Evolutionary conservation across 2,797 vertebrate species (phyloP).

Genomic region (Pitangus sulphuratus): DNA sequence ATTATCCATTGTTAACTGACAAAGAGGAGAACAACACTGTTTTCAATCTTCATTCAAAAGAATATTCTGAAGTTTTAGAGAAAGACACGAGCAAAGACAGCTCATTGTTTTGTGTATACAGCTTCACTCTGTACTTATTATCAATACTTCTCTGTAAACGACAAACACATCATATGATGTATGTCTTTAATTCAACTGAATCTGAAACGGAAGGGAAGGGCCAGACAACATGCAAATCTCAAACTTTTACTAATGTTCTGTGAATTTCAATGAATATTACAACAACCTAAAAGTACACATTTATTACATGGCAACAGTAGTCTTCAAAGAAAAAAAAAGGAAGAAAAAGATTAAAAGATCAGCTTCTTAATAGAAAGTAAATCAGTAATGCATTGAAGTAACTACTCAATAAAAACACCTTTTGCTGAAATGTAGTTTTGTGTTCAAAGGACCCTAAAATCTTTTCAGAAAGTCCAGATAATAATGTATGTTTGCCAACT

Average conservation of each 20-base stretch:
- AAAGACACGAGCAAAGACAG: background rate
- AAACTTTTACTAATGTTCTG: background rate
- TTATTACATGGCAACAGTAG: rapidly evolving
- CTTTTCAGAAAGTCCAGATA: background rate
- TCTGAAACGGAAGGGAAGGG: background rate
- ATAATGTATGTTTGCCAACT: background rate
- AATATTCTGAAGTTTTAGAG: background rate
- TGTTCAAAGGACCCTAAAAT: background rate
- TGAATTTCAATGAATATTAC: background rate
- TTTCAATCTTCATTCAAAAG: background rate
- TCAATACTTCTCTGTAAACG: background rate
- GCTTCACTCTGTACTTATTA: background rate
- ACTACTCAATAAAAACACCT: background rate
- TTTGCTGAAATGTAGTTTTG: background rate
- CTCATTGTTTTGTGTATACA: background rate
- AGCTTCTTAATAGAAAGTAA: background rate
- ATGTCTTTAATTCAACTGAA: background rate
- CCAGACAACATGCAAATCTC: background rate
- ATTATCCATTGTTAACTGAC: background rate
- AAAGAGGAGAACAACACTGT: background rate
- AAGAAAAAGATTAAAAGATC: rapidly evolving
- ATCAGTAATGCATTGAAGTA: background rate
- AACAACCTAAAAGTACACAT: background rate
- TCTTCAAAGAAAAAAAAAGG: background rate
- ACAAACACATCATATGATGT: background rate